phyloP scores from a whole-genome alignment of 2,797 vertebrate species.

The Melanotaenia parkinsoni region DNA sequence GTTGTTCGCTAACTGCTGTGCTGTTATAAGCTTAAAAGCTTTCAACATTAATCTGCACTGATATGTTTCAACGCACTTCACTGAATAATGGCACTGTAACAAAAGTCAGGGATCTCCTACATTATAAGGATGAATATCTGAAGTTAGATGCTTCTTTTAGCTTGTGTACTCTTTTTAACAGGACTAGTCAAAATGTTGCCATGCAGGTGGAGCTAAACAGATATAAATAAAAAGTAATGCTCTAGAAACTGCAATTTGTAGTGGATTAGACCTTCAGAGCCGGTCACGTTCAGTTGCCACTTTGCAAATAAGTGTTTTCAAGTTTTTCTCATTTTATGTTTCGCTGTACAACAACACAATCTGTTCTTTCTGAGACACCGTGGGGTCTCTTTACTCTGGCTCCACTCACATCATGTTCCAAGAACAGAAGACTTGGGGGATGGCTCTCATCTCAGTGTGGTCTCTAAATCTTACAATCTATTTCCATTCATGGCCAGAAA shows the following conservation, averaged over 20 bases:
- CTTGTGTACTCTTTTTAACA: neutral
- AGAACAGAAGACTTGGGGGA: slow-evolving; percentile 33
- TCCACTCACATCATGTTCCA: slow-evolving; percentile 36
- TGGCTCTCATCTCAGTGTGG: slow-evolving; percentile 45
- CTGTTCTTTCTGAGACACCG: slow-evolving; percentile 25
- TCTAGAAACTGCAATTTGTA: neutral
- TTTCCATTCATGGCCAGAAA: slow-evolving; percentile 60
- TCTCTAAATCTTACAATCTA: slow-evolving; percentile 58
- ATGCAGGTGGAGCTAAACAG: neutral
- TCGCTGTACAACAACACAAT: neutral
- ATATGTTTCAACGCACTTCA: neutral
- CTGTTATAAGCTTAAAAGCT: too few relatives aligned
- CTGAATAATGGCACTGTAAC: too few relatives aligned
- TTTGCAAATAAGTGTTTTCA: neutral
- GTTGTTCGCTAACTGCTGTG: too few relatives aligned
- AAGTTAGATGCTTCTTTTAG: neutral
- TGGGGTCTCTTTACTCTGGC: slow-evolving; percentile 31
- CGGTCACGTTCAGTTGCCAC: neutral
- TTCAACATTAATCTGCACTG: too few relatives aligned
- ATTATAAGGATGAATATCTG: neutral
- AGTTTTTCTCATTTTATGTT: neutral
- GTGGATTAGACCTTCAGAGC: neutral
- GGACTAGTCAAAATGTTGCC: neutral
- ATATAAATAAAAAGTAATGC: neutral
- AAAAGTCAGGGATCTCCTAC: neutral